Base-by-base conservation (phyloP, 37 sponge, comb jelly and placozoan genomes). In the Mnemiopsis leidyi region DNA sequence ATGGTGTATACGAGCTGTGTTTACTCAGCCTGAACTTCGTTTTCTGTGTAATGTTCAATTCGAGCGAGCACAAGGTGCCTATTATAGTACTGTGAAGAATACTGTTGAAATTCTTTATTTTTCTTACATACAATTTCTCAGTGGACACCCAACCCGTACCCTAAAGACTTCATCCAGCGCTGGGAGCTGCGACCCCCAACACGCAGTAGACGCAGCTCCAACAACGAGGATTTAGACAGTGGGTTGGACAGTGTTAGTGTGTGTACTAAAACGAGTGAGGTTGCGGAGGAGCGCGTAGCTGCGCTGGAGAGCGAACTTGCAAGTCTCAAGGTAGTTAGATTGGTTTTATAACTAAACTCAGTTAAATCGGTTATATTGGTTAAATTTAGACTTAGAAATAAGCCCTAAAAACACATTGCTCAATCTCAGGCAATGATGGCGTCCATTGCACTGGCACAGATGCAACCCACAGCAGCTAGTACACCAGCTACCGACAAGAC, bases 71-170 rank as follows among this genome's bases (percentile, higher is more conserved):
- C n/a, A n/a, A n/a, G n/a, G n/a, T n/a, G n/a, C n/a, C n/a, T n/a
- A n/a, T n/a, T n/a, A n/a, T n/a, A n/a, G n/a, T n/a, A n/a, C n/a
- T n/a, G n/a, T n/a, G n/a, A n/a, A n/a, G n/a, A n/a, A n/a, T n/a
- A n/a, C n/a, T n/a, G n/a, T n/a, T n/a, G n/a, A n/a, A n/a, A n/a
- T n/a, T n/a, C n/a, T n/a, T n/a, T n/a, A n/a, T n/a, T n/a, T n/a
- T n/a, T n/a, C n/a, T n/a, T n/a, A n/a, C 61, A 48, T 48, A 18
- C 61, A 3, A 2, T 69, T 25, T 25, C 21, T 32, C 79, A 77
- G 79, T 85, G 9, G 13, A 85, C 90, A 38, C 90, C 40, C 2
- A 85, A 36, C 90, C 90, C 90, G 61, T 85, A 85, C 61, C 90
- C 90, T 1, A 38, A 40, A 25, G 90, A 85, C 61, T 38, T 37